A percentile compares a stretch with the other conserved stretches of the same genome.
phyloP scores from a whole-genome alignment of 2,113 vertebrate genomes.

The Pachycephala philippinensis region DNA sequence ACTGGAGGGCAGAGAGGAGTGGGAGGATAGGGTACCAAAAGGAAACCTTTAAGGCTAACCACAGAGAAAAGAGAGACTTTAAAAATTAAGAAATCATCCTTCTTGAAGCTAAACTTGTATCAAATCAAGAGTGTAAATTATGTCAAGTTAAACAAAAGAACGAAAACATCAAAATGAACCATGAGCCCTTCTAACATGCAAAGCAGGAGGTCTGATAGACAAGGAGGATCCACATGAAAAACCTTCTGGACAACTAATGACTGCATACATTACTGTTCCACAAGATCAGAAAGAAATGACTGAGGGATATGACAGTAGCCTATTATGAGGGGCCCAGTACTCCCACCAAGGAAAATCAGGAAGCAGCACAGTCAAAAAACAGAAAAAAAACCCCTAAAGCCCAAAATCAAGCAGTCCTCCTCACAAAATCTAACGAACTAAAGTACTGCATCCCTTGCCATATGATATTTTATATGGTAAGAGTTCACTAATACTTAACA shows the following conservation, averaged over 20 bases:
- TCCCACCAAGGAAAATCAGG: neutral
- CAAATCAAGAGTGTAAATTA: neutral
- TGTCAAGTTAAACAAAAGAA: neutral
- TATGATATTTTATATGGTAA: neutral
- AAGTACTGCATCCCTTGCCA: neutral
- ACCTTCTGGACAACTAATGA: neutral
- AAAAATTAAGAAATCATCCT: neutral
- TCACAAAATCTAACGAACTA: neutral
- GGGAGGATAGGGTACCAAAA: neutral
- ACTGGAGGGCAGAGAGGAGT: neutral
- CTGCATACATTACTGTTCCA: neutral
- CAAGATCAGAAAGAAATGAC: neutral
- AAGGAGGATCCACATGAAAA: neutral
- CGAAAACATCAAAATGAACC: neutral
- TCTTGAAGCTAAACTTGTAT: neutral
- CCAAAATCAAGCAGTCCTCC: neutral
- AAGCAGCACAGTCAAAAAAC: neutral
- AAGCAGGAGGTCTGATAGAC: neutral
- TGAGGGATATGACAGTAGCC: neutral
- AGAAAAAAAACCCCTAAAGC: rapidly evolving
- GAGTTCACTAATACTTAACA: neutral
- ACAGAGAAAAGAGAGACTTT: neutral
- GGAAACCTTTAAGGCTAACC: neutral
- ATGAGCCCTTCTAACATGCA: neutral
- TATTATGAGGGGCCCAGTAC: neutral